Evolutionary conservation across 1,140 invertebrate species (phyloP).

Genomic region (Heliconius nattereri): DNA sequence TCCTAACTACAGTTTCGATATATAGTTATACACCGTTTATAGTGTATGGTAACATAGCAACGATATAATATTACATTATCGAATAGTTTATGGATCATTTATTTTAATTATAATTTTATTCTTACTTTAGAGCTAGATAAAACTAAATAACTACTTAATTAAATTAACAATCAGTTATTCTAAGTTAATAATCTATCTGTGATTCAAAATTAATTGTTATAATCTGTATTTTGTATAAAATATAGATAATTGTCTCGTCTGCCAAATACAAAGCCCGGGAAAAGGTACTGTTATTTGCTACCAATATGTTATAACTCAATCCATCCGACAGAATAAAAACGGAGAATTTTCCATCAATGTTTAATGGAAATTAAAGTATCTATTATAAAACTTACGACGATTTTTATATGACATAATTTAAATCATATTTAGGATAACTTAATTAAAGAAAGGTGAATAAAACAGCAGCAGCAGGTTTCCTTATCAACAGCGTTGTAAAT

Average conservation of each 20-base stretch:
- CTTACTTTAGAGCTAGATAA: neutral
- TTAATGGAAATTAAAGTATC: neutral
- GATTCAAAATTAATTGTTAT: too few species aligned
- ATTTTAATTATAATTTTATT: neutral
- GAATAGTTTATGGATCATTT: neutral
- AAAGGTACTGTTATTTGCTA: too few species aligned
- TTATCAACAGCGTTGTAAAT: slow-evolving; percentile 66
- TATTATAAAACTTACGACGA: too few species aligned
- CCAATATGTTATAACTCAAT: too few species aligned
- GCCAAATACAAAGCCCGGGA: too few species aligned
- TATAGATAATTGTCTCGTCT: too few species aligned
- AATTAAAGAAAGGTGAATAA: slow-evolving; percentile 49
- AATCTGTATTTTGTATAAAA: too few species aligned
- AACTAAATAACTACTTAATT: too few species aligned
- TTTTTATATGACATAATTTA: neutral
- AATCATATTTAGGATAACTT: neutral
- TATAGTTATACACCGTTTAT: neutral
- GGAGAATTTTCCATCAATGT: too few species aligned
- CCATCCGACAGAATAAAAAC: too few species aligned
- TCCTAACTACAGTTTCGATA: slow-evolving; percentile 14
- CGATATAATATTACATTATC: neutral
- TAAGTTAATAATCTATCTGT: too few species aligned
- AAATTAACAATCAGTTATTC: too few species aligned
- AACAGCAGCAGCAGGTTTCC: slow-evolving; percentile 41
- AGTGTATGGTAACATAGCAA: neutral